phyloP scores from a whole-genome alignment of 2,888 invertebrate species.

The Xestia sexstrigata region DNA sequence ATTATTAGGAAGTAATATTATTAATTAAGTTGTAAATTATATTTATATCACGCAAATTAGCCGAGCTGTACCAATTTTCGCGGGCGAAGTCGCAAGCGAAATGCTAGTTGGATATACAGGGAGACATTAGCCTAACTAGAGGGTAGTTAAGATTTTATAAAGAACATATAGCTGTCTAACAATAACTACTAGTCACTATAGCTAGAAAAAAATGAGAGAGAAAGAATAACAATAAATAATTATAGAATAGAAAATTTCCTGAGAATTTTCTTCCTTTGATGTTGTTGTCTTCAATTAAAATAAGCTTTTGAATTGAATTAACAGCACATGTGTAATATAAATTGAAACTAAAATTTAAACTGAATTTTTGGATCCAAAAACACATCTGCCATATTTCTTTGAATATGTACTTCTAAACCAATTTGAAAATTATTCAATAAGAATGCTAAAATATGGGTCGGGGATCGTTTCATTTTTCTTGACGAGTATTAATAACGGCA shows the following conservation, averaged over 20 bases:
- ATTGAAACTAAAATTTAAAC: too few relatives aligned
- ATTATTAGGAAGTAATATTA: too few relatives aligned
- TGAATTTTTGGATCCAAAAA: neutral
- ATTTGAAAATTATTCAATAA: conserved; percentile 53
- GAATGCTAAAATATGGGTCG: conserved; percentile 44
- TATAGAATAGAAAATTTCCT: too few relatives aligned
- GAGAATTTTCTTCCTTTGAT: too few relatives aligned
- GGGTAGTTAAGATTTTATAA: neutral
- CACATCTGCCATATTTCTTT: neutral
- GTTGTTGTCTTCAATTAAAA: too few relatives aligned
- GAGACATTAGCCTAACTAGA: neutral
- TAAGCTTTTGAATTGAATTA: too few relatives aligned
- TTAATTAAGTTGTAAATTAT: too few relatives aligned
- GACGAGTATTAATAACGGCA: conserved; percentile 50
- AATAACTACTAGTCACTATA: neutral
- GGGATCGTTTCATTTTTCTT: conserved; percentile 44
- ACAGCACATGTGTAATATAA: too few relatives aligned
- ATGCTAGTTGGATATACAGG: too few relatives aligned
- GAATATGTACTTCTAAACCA: conserved; percentile 34
- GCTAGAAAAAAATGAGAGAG: neutral
- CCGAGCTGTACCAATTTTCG: too few relatives aligned
- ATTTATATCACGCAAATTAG: too few relatives aligned
- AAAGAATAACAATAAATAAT: neutral
- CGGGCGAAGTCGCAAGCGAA: too few relatives aligned
- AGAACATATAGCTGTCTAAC: neutral